Evolutionary conservation across 2,113 vertebrate species (phyloP).

Genomic region (Alethe castanea): DNA sequence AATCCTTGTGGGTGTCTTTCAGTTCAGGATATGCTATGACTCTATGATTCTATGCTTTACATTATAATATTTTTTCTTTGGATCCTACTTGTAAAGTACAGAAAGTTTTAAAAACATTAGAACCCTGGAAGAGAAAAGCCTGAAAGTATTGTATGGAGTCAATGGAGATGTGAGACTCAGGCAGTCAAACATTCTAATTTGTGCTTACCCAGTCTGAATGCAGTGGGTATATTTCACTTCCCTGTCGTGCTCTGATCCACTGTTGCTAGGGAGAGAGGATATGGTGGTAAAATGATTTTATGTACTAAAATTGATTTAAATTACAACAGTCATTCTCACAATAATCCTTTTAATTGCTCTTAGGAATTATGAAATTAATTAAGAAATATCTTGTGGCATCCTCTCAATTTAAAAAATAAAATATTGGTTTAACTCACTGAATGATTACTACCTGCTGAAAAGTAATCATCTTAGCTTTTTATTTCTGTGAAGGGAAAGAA

Average conservation of each 20-base stretch:
- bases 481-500: background rate
- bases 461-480: background rate
- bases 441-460: slow-evolving; percentile 10
- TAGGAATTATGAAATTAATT: slow-evolving; percentile 63
- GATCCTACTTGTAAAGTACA: background rate
- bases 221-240: slow-evolving; percentile 12
- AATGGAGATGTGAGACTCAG: background rate
- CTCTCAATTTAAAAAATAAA: slow-evolving; percentile 61
- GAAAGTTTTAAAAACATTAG: background rate
- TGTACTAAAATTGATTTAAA: slow-evolving; percentile 59
- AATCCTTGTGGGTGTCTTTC: background rate
- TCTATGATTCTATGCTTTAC: background rate
- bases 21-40: background rate
- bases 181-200: slow-evolving; percentile 2
- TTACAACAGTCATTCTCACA: slow-evolving; percentile 31
- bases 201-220: background rate
- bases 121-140: background rate
- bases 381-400: slow-evolving; percentile 39
- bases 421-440: slow-evolving; percentile 52
- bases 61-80: background rate
- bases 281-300: slow-evolving; percentile 1
- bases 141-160: background rate
- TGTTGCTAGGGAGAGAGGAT: slow-evolving; percentile 7
- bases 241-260: background rate
- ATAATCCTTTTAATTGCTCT: slow-evolving; percentile 60